These are phyloP conservation scores for Nomada fabriciana DNA, from an alignment of 2,888 invertebrate genomes.

Conservation along the genomic window DNA sequence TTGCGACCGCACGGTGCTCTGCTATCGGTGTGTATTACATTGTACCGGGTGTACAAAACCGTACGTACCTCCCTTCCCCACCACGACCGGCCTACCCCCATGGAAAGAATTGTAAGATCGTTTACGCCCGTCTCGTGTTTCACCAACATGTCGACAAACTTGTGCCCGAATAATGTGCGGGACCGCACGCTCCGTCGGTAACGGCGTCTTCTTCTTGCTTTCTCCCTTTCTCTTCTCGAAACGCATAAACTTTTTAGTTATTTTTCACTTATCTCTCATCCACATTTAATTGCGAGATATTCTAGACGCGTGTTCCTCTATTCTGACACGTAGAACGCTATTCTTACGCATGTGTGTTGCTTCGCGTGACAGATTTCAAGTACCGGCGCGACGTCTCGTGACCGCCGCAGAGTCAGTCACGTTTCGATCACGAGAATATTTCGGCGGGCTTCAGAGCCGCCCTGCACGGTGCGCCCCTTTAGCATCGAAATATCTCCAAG, in stretches of 20 bases:
- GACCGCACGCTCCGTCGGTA: constrained; percentile 62
- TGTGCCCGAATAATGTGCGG: constrained; percentile 47
- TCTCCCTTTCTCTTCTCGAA: neutral
- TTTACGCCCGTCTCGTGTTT: constrained; percentile 64
- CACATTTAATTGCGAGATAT: neutral
- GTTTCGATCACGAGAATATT: constrained; percentile 62
- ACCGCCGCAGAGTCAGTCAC: constrained; percentile 26
- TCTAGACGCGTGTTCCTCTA: neutral
- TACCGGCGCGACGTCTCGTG: constrained; percentile 57
- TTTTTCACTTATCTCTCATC: neutral
- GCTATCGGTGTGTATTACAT: constrained; percentile 60
- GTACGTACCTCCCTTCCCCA: constrained; percentile 9
- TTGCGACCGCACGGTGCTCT: constrained; percentile 63
- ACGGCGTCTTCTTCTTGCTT: constrained; percentile 27
- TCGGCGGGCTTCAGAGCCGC: constrained; percentile 44
- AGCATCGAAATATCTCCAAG: constrained; percentile 22
- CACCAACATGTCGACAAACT: constrained; percentile 31
- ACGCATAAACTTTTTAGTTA: neutral
- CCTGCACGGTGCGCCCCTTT: neutral
- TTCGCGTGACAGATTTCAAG: constrained; percentile 52
- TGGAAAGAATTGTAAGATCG: constrained; percentile 37
- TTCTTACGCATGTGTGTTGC: constrained; percentile 5
- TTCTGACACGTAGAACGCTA: neutral
- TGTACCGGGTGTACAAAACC: constrained; percentile 55
- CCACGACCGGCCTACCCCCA: neutral